Conservation (phyloP, 1,140 invertebrate species). For the Meloidogyne chitwoodi region DNA sequence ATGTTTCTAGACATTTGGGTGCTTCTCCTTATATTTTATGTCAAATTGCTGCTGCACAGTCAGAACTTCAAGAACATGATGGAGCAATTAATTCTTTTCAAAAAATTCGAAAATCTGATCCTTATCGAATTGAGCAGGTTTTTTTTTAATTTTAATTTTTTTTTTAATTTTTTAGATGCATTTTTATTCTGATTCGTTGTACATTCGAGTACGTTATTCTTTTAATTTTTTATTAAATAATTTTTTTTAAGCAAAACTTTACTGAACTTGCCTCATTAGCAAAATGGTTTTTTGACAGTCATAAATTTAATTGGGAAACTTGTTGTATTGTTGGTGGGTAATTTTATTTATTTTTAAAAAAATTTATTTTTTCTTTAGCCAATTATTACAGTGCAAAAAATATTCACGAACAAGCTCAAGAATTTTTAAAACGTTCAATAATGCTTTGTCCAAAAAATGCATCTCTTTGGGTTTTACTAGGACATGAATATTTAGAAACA, state of each 20-base stretch:
- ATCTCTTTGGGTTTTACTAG: constrained; percentile 92
- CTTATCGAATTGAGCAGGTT: constrained; percentile 39
- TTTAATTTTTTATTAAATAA: constrained; percentile 7
- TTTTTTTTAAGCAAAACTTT: constrained; percentile 70
- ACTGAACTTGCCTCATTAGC: constrained; percentile 87
- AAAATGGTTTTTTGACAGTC: constrained; percentile 83
- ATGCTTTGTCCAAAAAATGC: constrained; percentile 89
- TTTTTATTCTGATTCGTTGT: constrained; percentile 52
- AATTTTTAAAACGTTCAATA: constrained; percentile 90
- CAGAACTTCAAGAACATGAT: constrained; percentile 48
- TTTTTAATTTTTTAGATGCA: constrained; percentile 50
- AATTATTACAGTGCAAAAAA: constrained; percentile 94
- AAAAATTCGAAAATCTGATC: constrained; percentile 44
- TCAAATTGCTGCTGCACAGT: constrained; percentile 37
- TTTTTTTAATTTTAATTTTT: not conserved
- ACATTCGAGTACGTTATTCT: constrained; percentile 37
- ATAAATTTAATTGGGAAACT: constrained; percentile 93
- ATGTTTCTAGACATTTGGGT: constrained; percentile 21
- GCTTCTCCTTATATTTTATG: constrained; percentile 40
- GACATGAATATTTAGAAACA: constrained; percentile 97
- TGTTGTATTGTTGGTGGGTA: constrained; percentile 89
- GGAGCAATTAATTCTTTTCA: constrained; percentile 46
- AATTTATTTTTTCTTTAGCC: constrained; percentile 66
- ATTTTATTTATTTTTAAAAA: not conserved
- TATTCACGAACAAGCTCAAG: constrained; percentile 91